Conservation (phyloP, 2,888 invertebrate genomes). For the Cacoxenus indagator region DNA sequence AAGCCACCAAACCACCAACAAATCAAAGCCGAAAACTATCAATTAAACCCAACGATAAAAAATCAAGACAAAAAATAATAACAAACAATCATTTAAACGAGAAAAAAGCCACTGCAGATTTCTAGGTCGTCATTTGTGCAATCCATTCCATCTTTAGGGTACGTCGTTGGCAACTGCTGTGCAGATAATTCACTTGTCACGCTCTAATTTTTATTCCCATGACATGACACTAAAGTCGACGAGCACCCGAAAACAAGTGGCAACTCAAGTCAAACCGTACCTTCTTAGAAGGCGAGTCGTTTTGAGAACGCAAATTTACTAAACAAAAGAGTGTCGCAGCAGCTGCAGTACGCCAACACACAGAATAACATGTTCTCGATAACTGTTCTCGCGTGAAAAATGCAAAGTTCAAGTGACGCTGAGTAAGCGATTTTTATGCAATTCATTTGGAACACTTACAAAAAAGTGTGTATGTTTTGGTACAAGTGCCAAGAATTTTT, state of each 20-base stretch:
- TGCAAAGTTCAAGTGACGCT: conserved; percentile 11
- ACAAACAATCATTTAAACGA: conserved; percentile 6
- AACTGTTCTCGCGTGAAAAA: not conserved
- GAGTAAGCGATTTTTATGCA: not conserved
- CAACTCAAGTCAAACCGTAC: not conserved
- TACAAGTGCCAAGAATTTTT: not conserved
- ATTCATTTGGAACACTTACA: not conserved
- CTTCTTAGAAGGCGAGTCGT: conserved; percentile 6
- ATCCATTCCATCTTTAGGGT: conserved; percentile 5
- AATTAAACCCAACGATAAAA: not conserved
- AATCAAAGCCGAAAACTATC: not conserved
- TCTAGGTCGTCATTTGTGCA: conserved; percentile 3
- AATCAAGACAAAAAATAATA: not conserved
- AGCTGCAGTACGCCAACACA: conserved; percentile 2
- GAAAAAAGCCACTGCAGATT: conserved; percentile 2
- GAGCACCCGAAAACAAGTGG: not conserved
- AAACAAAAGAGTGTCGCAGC: conserved; percentile 10
- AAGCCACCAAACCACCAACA: not conserved
- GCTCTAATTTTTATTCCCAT: conserved; percentile 52
- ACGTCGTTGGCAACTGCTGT: not conserved
- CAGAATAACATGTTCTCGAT: not conserved
- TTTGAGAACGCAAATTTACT: not conserved
- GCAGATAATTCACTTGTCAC: conserved; percentile 48
- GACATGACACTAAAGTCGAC: conserved; percentile 37
- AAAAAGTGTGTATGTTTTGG: not conserved